phyloP scores from a whole-genome alignment of 1,140 invertebrate genomes.

The Formica selysi region DNA sequence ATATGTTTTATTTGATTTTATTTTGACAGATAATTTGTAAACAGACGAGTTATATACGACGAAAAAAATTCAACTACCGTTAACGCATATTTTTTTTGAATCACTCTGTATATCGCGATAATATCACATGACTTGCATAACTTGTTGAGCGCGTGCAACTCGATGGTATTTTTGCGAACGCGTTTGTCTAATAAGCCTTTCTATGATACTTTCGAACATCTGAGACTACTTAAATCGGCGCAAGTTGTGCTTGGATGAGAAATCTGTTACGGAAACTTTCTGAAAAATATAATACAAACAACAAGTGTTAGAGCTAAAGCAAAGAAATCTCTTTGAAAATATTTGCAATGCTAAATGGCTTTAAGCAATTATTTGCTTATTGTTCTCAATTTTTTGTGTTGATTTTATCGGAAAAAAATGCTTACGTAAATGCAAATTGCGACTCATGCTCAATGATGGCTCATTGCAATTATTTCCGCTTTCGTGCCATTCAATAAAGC shows the following conservation, averaged over 20 bases:
- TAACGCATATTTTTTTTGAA: neutral
- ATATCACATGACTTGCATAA: neutral
- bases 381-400: too few species aligned
- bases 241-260: neutral
- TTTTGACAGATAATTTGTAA: neutral
- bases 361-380: neutral
- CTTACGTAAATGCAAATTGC: too few species aligned
- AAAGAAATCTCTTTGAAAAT: neutral
- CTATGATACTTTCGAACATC: neutral
- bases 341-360: neutral
- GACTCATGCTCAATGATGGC: too few species aligned
- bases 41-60: neutral
- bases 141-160: neutral
- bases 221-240: neutral
- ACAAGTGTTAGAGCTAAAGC: too few species aligned
- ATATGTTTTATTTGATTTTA: neutral
- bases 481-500: neutral
- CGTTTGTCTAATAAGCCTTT: neutral
- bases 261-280: neutral
- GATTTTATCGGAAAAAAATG: too few species aligned
- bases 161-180: neutral
- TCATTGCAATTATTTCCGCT: neutral
- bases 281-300: neutral
- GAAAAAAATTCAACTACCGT: neutral
- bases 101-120: neutral